Conservation (phyloP, 2,113 vertebrate genomes). For the Varanus salvator region DNA sequence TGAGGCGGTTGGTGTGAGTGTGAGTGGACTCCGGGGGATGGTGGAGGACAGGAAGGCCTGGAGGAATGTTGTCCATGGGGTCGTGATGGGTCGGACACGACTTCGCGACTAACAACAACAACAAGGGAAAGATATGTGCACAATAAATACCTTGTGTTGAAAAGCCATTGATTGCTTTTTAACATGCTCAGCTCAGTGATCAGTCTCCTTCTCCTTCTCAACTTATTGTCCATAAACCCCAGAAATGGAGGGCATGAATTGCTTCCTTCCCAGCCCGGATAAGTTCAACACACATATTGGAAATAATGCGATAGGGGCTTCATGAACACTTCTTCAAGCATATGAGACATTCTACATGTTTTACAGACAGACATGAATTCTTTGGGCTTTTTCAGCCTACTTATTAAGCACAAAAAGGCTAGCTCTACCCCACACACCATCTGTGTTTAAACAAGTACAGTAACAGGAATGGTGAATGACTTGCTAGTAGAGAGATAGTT, state of each 20-base stretch:
- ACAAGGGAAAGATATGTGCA: too few relatives aligned
- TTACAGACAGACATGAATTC: neutral
- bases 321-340: neutral
- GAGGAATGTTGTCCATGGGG: too few relatives aligned
- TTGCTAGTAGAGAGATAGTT: slow-evolving; percentile 7
- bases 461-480: neutral
- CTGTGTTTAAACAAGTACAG: neutral
- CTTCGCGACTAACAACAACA: too few relatives aligned
- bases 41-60: too few relatives aligned
- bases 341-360: neutral
- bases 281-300: neutral
- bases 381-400: neutral
- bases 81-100: too few relatives aligned
- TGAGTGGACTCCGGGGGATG: too few relatives aligned
- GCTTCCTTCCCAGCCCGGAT: neutral
- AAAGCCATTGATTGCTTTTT: neutral
- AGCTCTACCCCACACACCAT: neutral
- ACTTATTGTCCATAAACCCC: neutral
- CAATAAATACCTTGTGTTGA: too few relatives aligned
- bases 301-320: neutral
- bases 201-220: neutral
- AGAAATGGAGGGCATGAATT: neutral
- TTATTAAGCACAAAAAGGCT: slow-evolving; percentile 6
- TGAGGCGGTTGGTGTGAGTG: too few relatives aligned
- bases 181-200: neutral